Evolutionary conservation across 2,797 vertebrate genomes (phyloP), one percentile per base, ranked within the genome.

Genomic region (Esox masquinongy): DNA sequence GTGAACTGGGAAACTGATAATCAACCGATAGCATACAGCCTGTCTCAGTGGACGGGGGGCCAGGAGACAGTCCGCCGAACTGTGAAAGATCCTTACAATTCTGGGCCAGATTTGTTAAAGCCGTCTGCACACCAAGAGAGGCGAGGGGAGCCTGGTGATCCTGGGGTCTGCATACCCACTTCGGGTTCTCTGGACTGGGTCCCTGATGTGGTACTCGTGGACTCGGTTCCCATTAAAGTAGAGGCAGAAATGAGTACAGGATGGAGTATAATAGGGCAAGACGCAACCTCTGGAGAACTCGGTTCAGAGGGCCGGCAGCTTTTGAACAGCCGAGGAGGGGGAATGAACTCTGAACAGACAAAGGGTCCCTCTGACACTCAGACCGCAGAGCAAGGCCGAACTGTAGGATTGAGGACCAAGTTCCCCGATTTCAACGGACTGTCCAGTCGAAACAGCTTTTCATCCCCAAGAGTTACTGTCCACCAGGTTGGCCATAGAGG

Each of bases 171-270:
- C 29, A 70, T 24, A 6, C 2, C 59, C 15, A 5, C 51, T 15
- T 26, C 34, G 19, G 75, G 26, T n/a, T 53, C 34, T 56, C 22
- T 59, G 64, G 74, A 76, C 66, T 76, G 78, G 78, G 31, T 76
- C 15, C 71, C 78, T 6, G 70, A 73, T 66, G 31, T 76, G 29
- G 66, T 73, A 22, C 9, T 76, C 19, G 67, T 43, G 34, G 66
- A 50, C 39, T 72, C 76, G 3, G 47, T 73, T 24, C 70, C 77
- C 12, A 70, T 81, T 31, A 81, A 81, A 74, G 70, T 73, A 49
- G 80, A 81, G 67, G 74, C 34, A 59, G 80, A 73, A 17, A 73
- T 73, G 70, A 68, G 56, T 39, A 75, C 53, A n/a, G 56, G 56
- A 8, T 78, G 77, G 77, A 76, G 59, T 70, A 31, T 73, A 64